Base-by-base conservation (phyloP, 1,140 invertebrate species). In the Atta cephalotes region DNA sequence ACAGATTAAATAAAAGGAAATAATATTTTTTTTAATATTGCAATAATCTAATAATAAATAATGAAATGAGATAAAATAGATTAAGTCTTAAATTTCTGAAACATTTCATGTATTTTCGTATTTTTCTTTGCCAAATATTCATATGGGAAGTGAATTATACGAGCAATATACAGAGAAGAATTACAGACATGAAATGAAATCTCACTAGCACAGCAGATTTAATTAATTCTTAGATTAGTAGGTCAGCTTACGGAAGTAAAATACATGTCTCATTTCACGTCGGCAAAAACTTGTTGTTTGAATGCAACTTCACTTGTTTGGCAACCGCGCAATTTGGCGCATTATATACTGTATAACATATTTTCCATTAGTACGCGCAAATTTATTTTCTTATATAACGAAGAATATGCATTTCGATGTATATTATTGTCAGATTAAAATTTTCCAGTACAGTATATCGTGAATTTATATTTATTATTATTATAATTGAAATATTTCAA, bases 141-240 rank as follows among this genome's bases (percentile, higher is more conserved):
- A 16, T 31, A 4, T 49, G 21, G n/a, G 35, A 56, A 16, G 39
- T 82, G 56, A 74, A 74, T 82, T 82, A 74, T 82, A 49, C 5
- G 56, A 49, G 56, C 70, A 51, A 74, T 74, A 28, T 58, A 53
- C 68, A 45, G 12, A 25, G 53, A 12, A 53, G 31, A 70, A 82
- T 82, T 76, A 56, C 80, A 74, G 68, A 74, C 68, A 76, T 31
- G 58, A 62, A 74, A 82, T 74, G 80, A 82, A 62, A 76, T 76
- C 70, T 84, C 58, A 56, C 18, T n/a, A 56, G 56, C 16, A 28
- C 18, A 45, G 49, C 60, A 66, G 74, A 65, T 65, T 85, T 85
- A 90, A 87, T 89, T 87, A 90, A 90, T 90, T 89, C 58, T 66
- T 58, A 28, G 18, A 63, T 68, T 62, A 74, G 88, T 78, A 79